phyloP scores from a whole-genome alignment of 2,113 vertebrate species.

The Prolemur simus region DNA sequence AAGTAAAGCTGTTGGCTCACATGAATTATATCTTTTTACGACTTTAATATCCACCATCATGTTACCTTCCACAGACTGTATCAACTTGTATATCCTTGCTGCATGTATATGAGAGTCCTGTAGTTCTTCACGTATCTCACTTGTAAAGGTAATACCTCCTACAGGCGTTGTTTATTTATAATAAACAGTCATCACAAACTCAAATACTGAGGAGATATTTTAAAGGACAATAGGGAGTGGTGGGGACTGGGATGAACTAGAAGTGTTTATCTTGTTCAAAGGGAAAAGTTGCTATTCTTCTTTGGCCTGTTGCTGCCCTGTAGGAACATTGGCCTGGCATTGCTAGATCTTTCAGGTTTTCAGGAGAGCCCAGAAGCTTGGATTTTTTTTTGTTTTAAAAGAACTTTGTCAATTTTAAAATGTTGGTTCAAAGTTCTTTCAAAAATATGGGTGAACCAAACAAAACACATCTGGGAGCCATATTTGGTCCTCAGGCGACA shows the following conservation, averaged over 20 bases:
- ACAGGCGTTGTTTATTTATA: neutral
- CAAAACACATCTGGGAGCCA: conserved; percentile 54
- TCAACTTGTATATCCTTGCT: neutral
- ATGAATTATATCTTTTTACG: conserved; percentile 12
- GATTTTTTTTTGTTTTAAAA: neutral
- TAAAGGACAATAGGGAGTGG: neutral
- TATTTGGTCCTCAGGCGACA: neutral
- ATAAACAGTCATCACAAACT: neutral
- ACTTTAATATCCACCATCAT: neutral
- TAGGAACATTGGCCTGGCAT: neutral
- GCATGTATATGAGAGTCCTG: neutral
- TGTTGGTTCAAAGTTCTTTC: neutral
- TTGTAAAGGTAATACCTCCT: neutral
- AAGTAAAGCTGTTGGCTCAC: conserved; percentile 8
- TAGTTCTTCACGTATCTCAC: neutral
- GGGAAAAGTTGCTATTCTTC: neutral
- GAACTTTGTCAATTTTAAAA: neutral
- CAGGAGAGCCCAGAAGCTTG: neutral
- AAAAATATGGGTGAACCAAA: neutral
- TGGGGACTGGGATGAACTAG: neutral
- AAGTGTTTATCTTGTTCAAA: neutral
- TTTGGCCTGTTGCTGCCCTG: neutral
- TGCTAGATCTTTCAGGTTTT: conserved; percentile 36
- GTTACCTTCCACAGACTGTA: neutral
- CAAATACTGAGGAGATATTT: neutral